Percentiles rank a stretch among this genome's conserved stretches.
These are phyloP conservation scores for Thinocorus orbignyianus DNA, from an alignment of 2,113 vertebrate species.

Conservation along the genomic window DNA sequence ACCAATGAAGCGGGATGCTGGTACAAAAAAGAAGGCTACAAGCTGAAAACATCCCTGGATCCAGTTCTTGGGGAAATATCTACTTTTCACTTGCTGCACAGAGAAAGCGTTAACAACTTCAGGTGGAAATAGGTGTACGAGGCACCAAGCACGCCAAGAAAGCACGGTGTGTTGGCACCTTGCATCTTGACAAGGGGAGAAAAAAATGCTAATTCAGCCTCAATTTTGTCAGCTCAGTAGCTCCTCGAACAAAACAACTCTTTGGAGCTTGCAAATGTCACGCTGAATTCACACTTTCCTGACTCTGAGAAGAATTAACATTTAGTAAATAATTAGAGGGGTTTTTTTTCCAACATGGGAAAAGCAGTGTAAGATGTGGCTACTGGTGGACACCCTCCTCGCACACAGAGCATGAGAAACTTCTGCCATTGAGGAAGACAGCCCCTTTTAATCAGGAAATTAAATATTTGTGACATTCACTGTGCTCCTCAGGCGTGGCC, in stretches of 20 bases:
- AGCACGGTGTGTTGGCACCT: not conserved
- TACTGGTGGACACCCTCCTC: not conserved
- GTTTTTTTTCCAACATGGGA: fast-evolving
- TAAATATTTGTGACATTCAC: not conserved
- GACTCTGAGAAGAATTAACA: not conserved
- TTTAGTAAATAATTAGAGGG: not conserved
- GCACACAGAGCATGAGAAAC: not conserved
- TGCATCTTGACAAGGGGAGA: not conserved
- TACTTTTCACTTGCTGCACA: not conserved
- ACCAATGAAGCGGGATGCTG: not conserved
- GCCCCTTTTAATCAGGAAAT: not conserved
- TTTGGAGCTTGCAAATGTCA: not conserved
- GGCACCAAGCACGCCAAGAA: not conserved
- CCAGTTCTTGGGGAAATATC: not conserved
- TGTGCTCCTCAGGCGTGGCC: not conserved
- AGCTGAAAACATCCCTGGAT: not conserved
- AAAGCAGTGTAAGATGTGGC: not conserved
- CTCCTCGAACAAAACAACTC: not conserved
- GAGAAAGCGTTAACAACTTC: not conserved
- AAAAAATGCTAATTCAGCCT: not conserved
- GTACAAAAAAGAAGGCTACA: not conserved
- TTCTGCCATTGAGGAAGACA: not conserved
- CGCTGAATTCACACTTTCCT: not conserved
- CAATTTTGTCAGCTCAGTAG: not conserved
- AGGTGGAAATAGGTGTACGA: not conserved